A percentile compares a stretch with the other conserved stretches of the same genome.
phyloP scores from a whole-genome alignment of 2,888 invertebrate species.

The Tridacna gigas region DNA sequence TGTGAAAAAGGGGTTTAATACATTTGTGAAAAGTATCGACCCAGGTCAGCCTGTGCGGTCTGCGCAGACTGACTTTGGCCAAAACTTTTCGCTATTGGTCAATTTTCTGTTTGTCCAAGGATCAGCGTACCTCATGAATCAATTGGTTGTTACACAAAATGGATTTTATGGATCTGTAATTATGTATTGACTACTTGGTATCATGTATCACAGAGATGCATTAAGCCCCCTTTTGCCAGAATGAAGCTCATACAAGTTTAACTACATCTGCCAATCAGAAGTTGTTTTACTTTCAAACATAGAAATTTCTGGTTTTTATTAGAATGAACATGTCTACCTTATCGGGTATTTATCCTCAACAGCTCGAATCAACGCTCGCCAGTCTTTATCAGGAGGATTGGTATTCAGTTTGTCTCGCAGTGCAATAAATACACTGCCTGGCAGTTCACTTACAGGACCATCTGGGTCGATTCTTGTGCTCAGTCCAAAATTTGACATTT shows the following conservation, averaged over 20 bases:
- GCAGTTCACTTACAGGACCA: constrained; percentile 63
- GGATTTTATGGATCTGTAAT: no score
- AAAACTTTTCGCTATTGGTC: not conserved
- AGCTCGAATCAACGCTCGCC: constrained; percentile 66
- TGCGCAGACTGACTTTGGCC: not conserved
- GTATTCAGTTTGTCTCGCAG: constrained; percentile 65
- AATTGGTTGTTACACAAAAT: no score
- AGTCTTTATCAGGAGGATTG: constrained; percentile 70
- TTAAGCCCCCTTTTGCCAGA: no score
- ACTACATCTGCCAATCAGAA: no score
- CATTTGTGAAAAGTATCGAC: not conserved
- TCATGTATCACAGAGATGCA: no score
- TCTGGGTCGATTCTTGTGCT: constrained; percentile 48
- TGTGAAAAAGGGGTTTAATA: not conserved
- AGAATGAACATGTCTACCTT: constrained; percentile 40
- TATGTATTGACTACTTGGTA: no score
- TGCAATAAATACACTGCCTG: constrained; percentile 61
- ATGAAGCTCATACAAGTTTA: no score
- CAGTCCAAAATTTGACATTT: constrained; percentile 48
- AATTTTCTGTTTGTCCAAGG: no score
- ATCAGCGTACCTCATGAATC: no score
- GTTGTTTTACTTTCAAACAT: no score
- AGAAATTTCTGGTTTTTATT: not conserved
- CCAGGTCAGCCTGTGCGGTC: not conserved
- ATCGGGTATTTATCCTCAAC: constrained; percentile 47